Evolutionary conservation across 2,113 vertebrate species (phyloP).

Genomic region (Geococcyx californianus): DNA sequence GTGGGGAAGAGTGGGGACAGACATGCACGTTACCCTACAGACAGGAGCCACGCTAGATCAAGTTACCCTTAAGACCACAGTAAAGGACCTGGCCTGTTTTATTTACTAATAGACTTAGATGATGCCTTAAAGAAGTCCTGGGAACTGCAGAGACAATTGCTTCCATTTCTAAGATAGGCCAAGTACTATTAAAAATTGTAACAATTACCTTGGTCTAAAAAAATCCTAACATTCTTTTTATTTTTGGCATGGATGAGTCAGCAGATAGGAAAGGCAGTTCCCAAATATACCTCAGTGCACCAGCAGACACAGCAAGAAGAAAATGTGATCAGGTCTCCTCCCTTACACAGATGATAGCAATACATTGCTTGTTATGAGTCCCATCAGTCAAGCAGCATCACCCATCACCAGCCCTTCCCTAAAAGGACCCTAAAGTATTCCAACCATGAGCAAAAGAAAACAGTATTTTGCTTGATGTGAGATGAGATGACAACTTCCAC

Average conservation of each 20-base stretch:
- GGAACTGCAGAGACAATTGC: background rate
- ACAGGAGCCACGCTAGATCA: background rate
- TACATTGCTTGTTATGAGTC: background rate
- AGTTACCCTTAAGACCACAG: background rate
- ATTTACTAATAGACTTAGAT: background rate
- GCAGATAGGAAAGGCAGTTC: slow-evolving; percentile 28
- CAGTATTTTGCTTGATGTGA: background rate
- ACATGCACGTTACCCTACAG: rapidly evolving
- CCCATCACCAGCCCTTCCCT: background rate
- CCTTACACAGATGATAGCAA: background rate
- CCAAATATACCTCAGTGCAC: slow-evolving; percentile 19
- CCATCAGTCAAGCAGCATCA: background rate
- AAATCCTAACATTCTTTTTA: slow-evolving; percentile 1
- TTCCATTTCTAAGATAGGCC: background rate
- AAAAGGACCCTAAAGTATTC: background rate
- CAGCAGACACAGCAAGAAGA: background rate
- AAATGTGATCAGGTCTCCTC: background rate
- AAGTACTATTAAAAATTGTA: slow-evolving; percentile 7
- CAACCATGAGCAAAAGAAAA: background rate
- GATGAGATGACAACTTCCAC: background rate
- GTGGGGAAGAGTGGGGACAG: background rate
- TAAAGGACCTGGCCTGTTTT: background rate
- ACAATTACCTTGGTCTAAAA: background rate
- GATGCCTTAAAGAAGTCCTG: background rate
- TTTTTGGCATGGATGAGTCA: slow-evolving; percentile 54